phyloP scores from a whole-genome alignment of 2,888 invertebrate species.

The Leptopilina drosophilae region DNA sequence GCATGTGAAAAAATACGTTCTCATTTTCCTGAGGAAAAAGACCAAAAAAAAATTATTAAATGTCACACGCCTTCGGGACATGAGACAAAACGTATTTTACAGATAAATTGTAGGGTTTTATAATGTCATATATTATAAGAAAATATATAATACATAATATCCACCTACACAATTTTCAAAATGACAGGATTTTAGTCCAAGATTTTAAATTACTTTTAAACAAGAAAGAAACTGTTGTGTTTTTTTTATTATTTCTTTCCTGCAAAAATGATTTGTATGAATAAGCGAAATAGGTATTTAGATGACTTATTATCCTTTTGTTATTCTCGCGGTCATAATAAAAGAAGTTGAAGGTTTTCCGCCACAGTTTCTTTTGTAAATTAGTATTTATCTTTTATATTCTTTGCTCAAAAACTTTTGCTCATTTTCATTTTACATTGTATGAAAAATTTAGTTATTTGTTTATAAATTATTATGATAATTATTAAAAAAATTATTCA shows the following conservation, averaged over 20 bases:
- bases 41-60: not conserved
- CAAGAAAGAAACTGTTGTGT: not conserved
- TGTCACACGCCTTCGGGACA: not conserved
- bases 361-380: not conserved
- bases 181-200: not conserved
- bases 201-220: constrained; percentile 2
- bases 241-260: not conserved
- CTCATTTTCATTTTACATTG: not conserved
- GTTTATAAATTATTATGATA: too few species aligned
- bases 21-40: too few species aligned
- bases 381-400: not conserved
- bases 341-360: constrained; percentile 9
- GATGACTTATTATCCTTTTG: constrained; percentile 8
- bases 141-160: not conserved
- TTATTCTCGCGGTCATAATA: not conserved
- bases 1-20: not conserved
- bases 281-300: not conserved
- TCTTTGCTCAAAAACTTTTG: not conserved
- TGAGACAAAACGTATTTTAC: constrained; percentile 6
- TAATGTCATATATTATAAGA: not conserved
- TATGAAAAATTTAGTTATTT: too few species aligned
- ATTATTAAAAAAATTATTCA: too few species aligned
- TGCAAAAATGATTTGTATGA: not conserved
- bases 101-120: not conserved
- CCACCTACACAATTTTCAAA: not conserved